These are phyloP conservation scores for Cydia amplana DNA, from an alignment of 1,140 invertebrate species.

Conservation along the genomic window DNA sequence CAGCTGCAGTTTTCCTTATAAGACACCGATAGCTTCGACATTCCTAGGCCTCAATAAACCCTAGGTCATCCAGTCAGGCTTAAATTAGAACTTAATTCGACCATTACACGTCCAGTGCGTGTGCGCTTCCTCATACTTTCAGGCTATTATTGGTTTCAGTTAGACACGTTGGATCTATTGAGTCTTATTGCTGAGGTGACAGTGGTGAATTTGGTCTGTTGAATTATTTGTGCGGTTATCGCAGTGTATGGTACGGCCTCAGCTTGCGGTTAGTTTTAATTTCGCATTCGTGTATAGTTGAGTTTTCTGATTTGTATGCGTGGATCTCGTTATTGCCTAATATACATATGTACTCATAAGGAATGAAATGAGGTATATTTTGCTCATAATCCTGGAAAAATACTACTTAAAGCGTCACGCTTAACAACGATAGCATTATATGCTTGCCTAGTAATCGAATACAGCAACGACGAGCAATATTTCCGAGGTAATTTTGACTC, in stretches of 20 bases:
- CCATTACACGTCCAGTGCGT: slow-evolving; percentile 1
- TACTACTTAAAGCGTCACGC: not conserved
- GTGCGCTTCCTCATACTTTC: slow-evolving; percentile 4
- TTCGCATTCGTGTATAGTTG: not conserved
- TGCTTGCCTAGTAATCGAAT: not conserved
- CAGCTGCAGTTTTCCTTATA: slow-evolving; percentile 11
- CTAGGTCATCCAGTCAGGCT: slow-evolving; percentile 2
- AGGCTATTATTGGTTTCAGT: not conserved
- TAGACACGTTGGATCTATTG: not conserved
- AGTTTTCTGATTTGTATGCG: not conserved
- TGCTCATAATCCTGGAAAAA: not conserved
- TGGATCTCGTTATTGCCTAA: not conserved
- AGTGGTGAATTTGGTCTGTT: not conserved
- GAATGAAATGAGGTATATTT: no score
- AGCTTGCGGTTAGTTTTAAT: not conserved
- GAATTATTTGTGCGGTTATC: not conserved
- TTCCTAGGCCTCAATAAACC: not conserved
- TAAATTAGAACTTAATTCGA: slow-evolving; percentile 9
- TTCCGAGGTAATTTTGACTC: not conserved
- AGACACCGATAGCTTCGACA: not conserved
- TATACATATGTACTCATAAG: not conserved
- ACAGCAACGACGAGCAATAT: not conserved
- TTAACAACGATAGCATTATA: not conserved
- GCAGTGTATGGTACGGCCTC: not conserved
- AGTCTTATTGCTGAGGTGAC: not conserved